These are phyloP conservation scores for Megaceryle alcyon DNA, from an alignment of 2,797 vertebrate species.

Conservation along the genomic window DNA sequence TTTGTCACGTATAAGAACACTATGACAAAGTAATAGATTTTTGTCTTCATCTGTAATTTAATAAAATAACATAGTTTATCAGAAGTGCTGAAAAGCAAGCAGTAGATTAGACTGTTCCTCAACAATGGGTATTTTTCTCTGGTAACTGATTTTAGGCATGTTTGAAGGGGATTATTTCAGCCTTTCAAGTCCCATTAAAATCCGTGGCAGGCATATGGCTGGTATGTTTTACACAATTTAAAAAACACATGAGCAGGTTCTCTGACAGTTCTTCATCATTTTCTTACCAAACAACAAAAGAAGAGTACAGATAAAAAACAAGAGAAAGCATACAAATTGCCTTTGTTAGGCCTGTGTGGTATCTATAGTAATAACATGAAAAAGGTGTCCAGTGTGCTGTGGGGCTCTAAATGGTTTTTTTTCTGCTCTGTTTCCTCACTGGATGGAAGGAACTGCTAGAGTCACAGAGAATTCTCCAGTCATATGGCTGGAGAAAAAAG, in stretches of 20 bases:
- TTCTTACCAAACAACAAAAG: neutral
- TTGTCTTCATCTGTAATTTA: neutral
- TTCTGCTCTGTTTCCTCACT: neutral
- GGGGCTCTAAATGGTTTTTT: neutral
- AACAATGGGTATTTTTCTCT: neutral
- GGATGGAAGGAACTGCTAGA: neutral
- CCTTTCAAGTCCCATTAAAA: slow-evolving; percentile 27
- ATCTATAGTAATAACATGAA: neutral
- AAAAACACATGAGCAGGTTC: neutral
- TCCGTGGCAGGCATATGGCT: neutral
- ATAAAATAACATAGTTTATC: neutral
- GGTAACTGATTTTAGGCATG: neutral
- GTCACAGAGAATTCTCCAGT: neutral
- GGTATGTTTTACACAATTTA: neutral
- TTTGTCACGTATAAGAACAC: neutral
- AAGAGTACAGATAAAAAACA: neutral
- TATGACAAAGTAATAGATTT: neutral
- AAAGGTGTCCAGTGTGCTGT: neutral
- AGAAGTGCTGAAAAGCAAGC: neutral
- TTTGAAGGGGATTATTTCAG: neutral
- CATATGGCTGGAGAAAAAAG: neutral
- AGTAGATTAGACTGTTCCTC: neutral
- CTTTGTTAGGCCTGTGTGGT: too few species aligned
- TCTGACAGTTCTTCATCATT: neutral
- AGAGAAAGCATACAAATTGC: neutral